A percentile compares a stretch with the other conserved stretches of the same genome.
These are phyloP conservation scores for Pocillopora damicornis DNA, from an alignment of 64 coral and sea anemone species.

Conservation along the genomic window DNA sequence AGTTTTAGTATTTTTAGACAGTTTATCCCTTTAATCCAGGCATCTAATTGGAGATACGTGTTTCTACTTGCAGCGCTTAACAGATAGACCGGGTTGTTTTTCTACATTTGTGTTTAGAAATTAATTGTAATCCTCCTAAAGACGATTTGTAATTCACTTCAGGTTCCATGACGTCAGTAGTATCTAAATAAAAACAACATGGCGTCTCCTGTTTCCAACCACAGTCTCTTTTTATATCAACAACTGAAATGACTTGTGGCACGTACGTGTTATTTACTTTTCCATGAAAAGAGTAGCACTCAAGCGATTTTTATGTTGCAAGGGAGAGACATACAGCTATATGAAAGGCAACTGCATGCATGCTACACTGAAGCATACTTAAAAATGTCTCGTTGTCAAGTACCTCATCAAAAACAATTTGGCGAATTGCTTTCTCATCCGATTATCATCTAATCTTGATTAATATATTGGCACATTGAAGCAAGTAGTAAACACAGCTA, in stretches of 20 bases:
- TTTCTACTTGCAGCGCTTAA: no score
- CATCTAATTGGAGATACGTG: no score
- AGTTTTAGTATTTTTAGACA: no score
- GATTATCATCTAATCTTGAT: no score
- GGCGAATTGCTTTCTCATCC: no score
- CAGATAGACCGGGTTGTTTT: no score
- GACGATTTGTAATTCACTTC: neutral
- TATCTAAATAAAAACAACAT: neutral
- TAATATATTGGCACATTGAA: neutral
- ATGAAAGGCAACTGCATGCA: no score
- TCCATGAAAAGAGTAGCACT: neutral
- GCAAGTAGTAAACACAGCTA: neutral
- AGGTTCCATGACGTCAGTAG: conserved; percentile 12
- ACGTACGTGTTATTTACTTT: neutral
- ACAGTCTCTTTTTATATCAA: neutral
- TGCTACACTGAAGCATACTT: no score
- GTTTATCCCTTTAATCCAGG: no score
- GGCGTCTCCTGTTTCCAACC: neutral
- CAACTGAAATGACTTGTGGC: neutral
- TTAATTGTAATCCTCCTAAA: neutral
- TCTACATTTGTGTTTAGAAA: neutral
- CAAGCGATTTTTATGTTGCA: neutral
- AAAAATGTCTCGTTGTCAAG: no score
- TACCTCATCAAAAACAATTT: no score
- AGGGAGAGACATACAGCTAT: no score